phyloP scores from a whole-genome alignment of 2,888 invertebrate species.

The Altica lythri region DNA sequence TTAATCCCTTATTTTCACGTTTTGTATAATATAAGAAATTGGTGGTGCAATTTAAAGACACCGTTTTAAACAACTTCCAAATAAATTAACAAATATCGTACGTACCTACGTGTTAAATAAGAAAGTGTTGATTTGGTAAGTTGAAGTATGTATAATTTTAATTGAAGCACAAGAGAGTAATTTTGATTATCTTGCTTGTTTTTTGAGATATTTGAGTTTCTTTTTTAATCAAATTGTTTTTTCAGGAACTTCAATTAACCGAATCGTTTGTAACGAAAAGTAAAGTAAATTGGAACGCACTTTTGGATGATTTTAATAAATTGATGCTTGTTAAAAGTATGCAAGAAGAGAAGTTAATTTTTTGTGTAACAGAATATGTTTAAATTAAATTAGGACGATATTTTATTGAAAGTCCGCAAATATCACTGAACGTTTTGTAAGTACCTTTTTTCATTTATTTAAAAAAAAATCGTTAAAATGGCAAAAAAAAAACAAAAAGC shows the following conservation, averaged over 20 bases:
- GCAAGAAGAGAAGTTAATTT: constrained; percentile 79
- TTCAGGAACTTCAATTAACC: neutral
- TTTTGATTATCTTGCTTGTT: neutral
- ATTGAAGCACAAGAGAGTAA: no score
- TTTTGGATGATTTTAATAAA: constrained; percentile 75
- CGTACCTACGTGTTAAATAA: constrained; percentile 62
- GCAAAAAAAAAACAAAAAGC: neutral
- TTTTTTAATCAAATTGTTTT: no score
- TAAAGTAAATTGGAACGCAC: constrained; percentile 65
- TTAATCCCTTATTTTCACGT: no score
- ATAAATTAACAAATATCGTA: constrained; percentile 64
- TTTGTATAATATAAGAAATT: no score
- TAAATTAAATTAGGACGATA: constrained; percentile 73
- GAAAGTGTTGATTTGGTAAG: constrained; percentile 68
- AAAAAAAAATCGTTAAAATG: constrained; percentile 67
- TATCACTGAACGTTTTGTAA: no score
- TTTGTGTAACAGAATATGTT: constrained; percentile 82
- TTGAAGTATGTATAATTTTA: no score
- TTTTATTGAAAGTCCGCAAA: constrained; percentile 85
- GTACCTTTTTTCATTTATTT: no score
- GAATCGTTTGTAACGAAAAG: constrained; percentile 17
- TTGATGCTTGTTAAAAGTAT: constrained; percentile 78
- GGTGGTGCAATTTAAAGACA: no score
- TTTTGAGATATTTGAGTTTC: neutral
- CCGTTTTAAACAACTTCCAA: constrained; percentile 58